These are phyloP conservation scores for Malurus alboscapulatus DNA, from an alignment of 2,113 vertebrate genomes.

Conservation along the genomic window DNA sequence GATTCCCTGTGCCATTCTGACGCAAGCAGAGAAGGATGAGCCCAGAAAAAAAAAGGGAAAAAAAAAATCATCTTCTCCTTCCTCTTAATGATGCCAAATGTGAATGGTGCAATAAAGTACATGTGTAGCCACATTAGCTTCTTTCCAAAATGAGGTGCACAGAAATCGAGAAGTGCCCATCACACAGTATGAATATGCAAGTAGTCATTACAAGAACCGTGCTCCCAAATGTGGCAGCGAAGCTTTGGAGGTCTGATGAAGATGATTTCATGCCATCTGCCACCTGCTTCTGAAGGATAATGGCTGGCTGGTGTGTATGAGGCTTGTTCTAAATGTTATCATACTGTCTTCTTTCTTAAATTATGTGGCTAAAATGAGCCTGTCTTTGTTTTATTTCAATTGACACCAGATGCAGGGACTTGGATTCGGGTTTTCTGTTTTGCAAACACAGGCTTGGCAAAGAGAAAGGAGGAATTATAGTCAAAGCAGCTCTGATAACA, in stretches of 20 bases:
- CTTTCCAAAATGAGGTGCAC: conserved; percentile 52
- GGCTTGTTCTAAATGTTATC: conserved; percentile 66
- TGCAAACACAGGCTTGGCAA: conserved; percentile 30
- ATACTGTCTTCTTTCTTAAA: conserved; percentile 70
- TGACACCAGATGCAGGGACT: conserved; percentile 57
- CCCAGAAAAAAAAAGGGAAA: background rate
- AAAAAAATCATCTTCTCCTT: background rate
- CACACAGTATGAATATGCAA: conserved; percentile 67
- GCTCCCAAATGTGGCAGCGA: conserved; percentile 62
- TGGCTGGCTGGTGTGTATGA: conserved; percentile 59
- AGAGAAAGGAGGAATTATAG: background rate
- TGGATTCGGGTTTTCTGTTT: conserved; percentile 56
- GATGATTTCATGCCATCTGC: conserved; percentile 75
- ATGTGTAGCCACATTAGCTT: conserved; percentile 33
- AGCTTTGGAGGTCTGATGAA: conserved; percentile 62
- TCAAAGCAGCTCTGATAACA: background rate
- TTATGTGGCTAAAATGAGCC: conserved; percentile 68
- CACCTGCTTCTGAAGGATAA: conserved; percentile 74
- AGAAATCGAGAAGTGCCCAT: conserved; percentile 53
- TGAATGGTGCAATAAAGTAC: conserved; percentile 47
- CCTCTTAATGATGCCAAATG: conserved; percentile 28
- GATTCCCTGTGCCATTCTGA: background rate
- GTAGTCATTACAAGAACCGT: conserved; percentile 61
- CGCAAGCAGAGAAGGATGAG: background rate
- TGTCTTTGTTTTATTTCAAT: conserved; percentile 71